These are phyloP conservation scores for Papilio glaucus DNA, from an alignment of 1,140 invertebrate genomes.

Conservation along the genomic window DNA sequence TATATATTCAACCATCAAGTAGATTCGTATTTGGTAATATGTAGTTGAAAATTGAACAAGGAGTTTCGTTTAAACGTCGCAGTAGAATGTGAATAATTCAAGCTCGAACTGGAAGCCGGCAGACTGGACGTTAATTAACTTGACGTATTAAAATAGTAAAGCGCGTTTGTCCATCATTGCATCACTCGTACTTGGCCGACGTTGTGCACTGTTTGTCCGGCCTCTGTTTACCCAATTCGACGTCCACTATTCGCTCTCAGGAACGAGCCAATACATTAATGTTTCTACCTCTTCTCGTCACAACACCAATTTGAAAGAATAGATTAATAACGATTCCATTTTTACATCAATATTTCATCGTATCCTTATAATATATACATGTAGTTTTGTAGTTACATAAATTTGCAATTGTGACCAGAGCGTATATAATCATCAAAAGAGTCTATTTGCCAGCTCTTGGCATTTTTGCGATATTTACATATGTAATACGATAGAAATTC, in stretches of 20 bases:
- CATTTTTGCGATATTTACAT: too few relatives aligned
- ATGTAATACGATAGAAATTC: too few relatives aligned
- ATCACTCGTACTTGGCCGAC: neutral
- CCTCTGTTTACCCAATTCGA: slow-evolving; percentile 7
- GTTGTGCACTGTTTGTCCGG: neutral
- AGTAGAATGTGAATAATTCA: neutral
- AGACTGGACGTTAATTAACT: slow-evolving; percentile 18
- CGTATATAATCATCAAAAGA: too few relatives aligned
- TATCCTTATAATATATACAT: too few relatives aligned
- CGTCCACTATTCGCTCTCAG: slow-evolving; percentile 4
- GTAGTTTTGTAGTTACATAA: too few relatives aligned
- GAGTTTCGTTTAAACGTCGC: neutral
- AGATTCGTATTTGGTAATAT: neutral
- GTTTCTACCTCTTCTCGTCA: neutral
- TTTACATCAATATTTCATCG: too few relatives aligned
- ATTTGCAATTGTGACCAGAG: too few relatives aligned
- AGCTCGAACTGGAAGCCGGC: neutral
- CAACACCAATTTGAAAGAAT: neutral
- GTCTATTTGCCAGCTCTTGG: too few relatives aligned
- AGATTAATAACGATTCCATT: slow-evolving; percentile 10
- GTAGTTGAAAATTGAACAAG: neutral
- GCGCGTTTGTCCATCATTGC: neutral
- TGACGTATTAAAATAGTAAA: slow-evolving; percentile 20
- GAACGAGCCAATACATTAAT: slow-evolving; percentile 3
- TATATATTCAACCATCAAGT: neutral